Evolutionary conservation across 1,140 invertebrate species (phyloP), one percentile per base, ranked within the genome.

Genomic region (Anadara kagoshimensis): DNA sequence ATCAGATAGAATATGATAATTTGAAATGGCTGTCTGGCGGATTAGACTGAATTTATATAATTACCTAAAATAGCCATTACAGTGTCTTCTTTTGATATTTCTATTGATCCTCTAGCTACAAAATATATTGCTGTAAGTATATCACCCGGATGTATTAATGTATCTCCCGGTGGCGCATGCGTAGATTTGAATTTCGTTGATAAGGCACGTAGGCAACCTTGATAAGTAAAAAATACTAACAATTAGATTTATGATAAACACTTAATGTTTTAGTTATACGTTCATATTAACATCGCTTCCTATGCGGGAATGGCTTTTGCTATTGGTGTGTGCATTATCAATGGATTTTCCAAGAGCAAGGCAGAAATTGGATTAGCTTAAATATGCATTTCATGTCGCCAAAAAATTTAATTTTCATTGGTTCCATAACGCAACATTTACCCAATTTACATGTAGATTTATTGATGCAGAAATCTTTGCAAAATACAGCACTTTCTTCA

Each of bases 141-240:
- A 75, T 89, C 87, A 18, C 87, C 88, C 36, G 84, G 84, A 73
- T 89, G 87, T 66, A 89, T 82, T 24, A 89, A 61, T 5, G 86
- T 89, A 67, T 89, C 87, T 0, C 86, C 87, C 12, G 87, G 88
- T 3, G 88, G 88, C 41, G 87, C 87, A 76, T 89, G 88, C 12
- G 88, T 88, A 49, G 88, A 82, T 68, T 80, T 83, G 61, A 89
- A 89, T 78, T 87, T 87, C 58, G 86, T 79, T 26, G 86, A 85
- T 51, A 89, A 76, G 24, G 85, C 82, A 71, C 88, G 77, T 26
- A 88, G 65, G 69, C 84, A 87, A 26, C 85, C 86, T 86, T 69
- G 14, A 75, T 47, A 44, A 63, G 36, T 22, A 54, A 51, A 57
- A 64, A 36, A 36, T 36, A 36, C 29, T 3, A 36, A 36, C 7